Percentiles rank a stretch among this genome's conserved stretches.
Evolutionary conservation across 2,797 vertebrate species (phyloP).

Genomic region (Helarctos malayanus): DNA sequence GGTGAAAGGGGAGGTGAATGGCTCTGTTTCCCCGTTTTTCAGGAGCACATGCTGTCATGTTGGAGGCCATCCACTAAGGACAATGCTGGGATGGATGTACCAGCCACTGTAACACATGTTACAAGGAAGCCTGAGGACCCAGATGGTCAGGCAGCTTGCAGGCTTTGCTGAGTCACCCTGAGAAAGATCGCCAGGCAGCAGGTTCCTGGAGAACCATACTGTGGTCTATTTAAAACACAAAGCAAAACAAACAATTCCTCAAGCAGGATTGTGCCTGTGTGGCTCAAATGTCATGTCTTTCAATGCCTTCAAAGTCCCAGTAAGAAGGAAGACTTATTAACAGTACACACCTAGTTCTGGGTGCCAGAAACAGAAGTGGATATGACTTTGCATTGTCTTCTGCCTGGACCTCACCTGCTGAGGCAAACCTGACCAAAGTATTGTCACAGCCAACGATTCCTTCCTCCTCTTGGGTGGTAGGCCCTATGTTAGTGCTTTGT

Average conservation of each 20-base stretch:
- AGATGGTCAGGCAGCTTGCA: background rate
- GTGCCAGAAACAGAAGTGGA: background rate
- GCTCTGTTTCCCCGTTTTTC: background rate
- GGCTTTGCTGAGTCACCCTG: too few species aligned
- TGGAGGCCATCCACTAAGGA: background rate
- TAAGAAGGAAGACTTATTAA: background rate
- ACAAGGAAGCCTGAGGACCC: background rate
- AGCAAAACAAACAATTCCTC: background rate
- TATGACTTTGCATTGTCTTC: background rate
- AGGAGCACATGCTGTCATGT: too few species aligned
- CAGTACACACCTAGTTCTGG: rapidly evolving
- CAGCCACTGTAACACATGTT: background rate
- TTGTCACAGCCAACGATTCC: background rate
- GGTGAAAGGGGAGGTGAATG: too few species aligned
- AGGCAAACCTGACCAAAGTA: background rate
- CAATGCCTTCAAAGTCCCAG: background rate
- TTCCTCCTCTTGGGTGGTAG: background rate
- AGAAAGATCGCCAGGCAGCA: background rate
- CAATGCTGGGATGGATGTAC: background rate
- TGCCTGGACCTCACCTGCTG: background rate
- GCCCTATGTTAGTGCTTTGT: too few species aligned
- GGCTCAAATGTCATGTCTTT: background rate
- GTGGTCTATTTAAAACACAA: background rate
- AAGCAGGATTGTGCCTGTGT: background rate
- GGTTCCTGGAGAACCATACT: background rate